Evolutionary conservation across 2,113 vertebrate species (phyloP), one percentile per base, ranked within the genome.

Genomic region (Brienomyrus longianalis): DNA sequence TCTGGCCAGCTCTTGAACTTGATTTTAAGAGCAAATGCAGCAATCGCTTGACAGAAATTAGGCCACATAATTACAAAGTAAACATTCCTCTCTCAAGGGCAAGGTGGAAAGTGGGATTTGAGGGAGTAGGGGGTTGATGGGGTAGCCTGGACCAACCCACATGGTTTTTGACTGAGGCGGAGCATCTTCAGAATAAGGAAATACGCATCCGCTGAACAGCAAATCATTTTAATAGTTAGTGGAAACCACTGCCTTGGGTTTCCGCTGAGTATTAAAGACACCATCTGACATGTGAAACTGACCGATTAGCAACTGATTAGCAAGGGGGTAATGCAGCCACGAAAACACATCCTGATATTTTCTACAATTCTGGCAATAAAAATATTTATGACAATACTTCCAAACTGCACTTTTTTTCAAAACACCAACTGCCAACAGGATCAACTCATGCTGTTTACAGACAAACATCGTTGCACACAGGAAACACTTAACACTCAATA

Each of bases 61-160:
- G 45, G 92, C 93, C 94, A 93, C 90, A 93, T 91, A 88, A 94
- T 92, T 94, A 91, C 85, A 89, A 92, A 91, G 92, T 94, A 93
- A 94, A 93, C 92, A 93, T 95, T 93, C 92, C 92, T 92, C 94
- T 87, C 92, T 91, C 91, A 88, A 13, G 43, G 89, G 92, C 19
- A 39, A 23, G 52, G 39, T 45, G 27, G 90, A 92, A 23, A 48
- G 43, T 84, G 19, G 45, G 23, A 6, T 83, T 39, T 10, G 45
- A 21, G 6, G 39, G 93, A 92, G 90, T 90, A 87, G 89, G 89
- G 87, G 85, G 90, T 89, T 92, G 85, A 95, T 94, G 91, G 95
- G 94, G 93, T 94, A 92, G 93, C 93, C 93, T 92, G 92, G 91
- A 66, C 48, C 91, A 91, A 92, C 77, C 91, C 31, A 90, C 89